phyloP scores from a whole-genome alignment of 1,140 invertebrate genomes.

The Drosophila ohnishii region DNA sequence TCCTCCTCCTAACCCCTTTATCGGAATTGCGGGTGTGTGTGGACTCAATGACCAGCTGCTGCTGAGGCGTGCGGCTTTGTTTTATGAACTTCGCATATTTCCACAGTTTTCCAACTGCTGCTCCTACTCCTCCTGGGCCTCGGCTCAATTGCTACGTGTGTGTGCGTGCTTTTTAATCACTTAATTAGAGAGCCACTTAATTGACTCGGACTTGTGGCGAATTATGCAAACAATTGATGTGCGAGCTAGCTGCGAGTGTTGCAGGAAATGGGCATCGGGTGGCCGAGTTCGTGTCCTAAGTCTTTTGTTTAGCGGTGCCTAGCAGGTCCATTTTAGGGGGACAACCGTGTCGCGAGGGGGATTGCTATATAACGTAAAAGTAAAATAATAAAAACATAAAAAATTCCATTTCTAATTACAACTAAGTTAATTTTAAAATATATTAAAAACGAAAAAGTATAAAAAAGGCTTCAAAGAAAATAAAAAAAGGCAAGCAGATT shows the following conservation, averaged over 20 bases:
- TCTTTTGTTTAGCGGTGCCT: conserved; percentile 63
- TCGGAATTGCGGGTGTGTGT: conserved; percentile 42
- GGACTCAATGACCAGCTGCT: conserved; percentile 38
- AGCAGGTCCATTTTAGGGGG: conserved; percentile 3
- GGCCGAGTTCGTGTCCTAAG: conserved; percentile 71
- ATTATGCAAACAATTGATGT: conserved; percentile 66
- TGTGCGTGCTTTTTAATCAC: conserved; percentile 74
- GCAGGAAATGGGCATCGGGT: conserved; percentile 56
- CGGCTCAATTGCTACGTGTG: conserved; percentile 16
- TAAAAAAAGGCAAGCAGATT: background rate
- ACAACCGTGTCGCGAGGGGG: background rate
- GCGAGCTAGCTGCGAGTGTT: conserved; percentile 18
- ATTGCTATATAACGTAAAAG: background rate
- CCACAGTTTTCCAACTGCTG: conserved; percentile 33
- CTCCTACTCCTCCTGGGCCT: background rate
- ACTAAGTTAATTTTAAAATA: background rate
- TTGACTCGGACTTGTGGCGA: conserved; percentile 61
- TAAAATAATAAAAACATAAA: background rate
- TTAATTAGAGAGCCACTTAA: conserved; percentile 77
- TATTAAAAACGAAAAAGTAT: too few relatives aligned
- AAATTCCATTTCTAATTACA: background rate
- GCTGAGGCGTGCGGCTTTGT: conserved; percentile 49
- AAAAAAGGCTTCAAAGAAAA: background rate
- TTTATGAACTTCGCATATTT: conserved; percentile 70
- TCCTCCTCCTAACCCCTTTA: conserved; percentile 2